Percentiles rank a stretch among this genome's conserved stretches.
phyloP scores from a whole-genome alignment of 2,113 vertebrate species.

The Tragelaphus scriptus region DNA sequence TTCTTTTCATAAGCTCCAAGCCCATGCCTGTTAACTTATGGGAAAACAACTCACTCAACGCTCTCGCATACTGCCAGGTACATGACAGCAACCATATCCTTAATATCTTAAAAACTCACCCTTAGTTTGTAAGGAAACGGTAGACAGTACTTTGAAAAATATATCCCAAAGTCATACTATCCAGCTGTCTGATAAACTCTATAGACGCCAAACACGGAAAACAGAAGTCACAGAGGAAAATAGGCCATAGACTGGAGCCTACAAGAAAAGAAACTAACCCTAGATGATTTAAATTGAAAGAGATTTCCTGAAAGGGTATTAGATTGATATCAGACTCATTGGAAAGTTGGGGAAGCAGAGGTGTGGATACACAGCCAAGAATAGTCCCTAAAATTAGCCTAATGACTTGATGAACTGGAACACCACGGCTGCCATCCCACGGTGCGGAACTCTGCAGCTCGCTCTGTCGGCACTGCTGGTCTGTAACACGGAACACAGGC shows the following conservation, averaged over 20 bases:
- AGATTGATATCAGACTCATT: background rate
- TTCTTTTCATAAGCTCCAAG: background rate
- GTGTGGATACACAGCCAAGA: background rate
- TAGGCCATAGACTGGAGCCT: background rate
- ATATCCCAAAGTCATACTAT: background rate
- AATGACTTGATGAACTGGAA: background rate
- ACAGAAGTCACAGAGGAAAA: background rate
- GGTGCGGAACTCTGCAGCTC: background rate
- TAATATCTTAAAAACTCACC: background rate
- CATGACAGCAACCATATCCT: background rate
- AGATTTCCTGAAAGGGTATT: background rate
- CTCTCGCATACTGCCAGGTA: background rate
- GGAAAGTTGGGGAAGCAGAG: background rate
- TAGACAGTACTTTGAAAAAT: background rate
- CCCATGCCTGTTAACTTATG: background rate
- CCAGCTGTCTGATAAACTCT: background rate
- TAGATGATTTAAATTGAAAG: background rate
- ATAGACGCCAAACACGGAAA: background rate
- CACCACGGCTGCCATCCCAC: background rate
- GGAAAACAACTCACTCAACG: background rate
- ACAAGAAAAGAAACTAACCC: background rate
- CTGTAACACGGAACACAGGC: background rate
- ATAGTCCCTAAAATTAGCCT: background rate
- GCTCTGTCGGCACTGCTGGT: rapidly evolving
- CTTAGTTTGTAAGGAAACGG: background rate